Evolutionary conservation across 2,797 vertebrate genomes (phyloP).

Genomic region (Coracias cyanogaster): DNA sequence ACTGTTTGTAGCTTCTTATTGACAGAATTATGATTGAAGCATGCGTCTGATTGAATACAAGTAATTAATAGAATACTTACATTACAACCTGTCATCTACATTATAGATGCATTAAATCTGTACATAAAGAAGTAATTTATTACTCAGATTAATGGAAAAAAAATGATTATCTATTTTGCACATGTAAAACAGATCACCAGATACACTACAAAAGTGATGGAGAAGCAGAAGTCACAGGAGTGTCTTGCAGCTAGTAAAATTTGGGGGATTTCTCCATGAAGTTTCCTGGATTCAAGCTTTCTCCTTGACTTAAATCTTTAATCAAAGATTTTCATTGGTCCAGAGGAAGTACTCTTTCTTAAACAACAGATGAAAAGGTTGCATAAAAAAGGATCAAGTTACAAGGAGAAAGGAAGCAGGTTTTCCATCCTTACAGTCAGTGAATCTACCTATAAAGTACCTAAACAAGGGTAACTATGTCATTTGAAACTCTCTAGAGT

Average conservation of each 20-base stretch:
- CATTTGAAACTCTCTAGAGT: not conserved
- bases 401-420: not conserved
- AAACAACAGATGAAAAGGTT: not conserved
- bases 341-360: not conserved
- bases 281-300: not conserved
- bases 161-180: not conserved
- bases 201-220: not conserved
- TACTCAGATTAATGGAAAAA: not conserved
- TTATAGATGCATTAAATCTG: not conserved
- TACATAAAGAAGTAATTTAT: slow-evolving; percentile 15
- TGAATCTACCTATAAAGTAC: not conserved
- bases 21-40: not conserved
- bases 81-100: not conserved
- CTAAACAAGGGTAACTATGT: not conserved
- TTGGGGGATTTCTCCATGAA: not conserved
- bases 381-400: not conserved
- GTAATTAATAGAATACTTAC: slow-evolving; percentile 12
- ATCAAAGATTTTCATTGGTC: not conserved
- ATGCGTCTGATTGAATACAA: not conserved
- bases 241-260: not conserved
- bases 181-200: not conserved
- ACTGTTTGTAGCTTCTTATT: not conserved
- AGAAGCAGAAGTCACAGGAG: not conserved
- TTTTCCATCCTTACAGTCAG: not conserved
- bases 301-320: not conserved